phyloP scores from a whole-genome alignment of 2,797 vertebrate species.

The Rhyacichthys aspro region DNA sequence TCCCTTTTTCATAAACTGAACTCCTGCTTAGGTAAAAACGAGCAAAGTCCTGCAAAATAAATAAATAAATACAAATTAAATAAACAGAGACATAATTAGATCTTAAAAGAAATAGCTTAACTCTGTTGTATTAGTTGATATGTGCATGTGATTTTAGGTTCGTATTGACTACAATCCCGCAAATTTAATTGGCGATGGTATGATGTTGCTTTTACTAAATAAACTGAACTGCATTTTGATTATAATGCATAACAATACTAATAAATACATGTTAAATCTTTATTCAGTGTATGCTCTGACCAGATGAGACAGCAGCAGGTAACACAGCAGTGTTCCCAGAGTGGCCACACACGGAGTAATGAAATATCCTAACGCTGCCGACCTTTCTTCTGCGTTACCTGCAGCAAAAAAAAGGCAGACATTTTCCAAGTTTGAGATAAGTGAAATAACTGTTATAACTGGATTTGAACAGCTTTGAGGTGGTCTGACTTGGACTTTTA shows the following conservation, averaged over 20 bases:
- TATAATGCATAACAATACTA: no score
- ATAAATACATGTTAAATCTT: no score
- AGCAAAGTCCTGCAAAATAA: constrained; percentile 87
- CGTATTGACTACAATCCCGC: no score
- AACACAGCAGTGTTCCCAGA: constrained; percentile 79
- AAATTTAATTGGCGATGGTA: no score
- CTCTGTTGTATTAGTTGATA: background rate
- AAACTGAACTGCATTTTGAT: no score
- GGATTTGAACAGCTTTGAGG: no score
- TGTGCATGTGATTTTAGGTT: no score
- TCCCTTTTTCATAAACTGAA: constrained; percentile 25
- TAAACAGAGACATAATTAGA: background rate
- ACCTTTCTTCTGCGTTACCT: constrained; percentile 74
- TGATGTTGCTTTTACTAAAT: no score
- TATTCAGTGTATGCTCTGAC: constrained; percentile 68
- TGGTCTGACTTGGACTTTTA: no score
- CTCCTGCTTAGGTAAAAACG: constrained; percentile 80
- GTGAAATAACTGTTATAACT: no score
- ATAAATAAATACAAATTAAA: no score
- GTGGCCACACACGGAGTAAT: constrained; percentile 86
- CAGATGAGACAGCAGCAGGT: constrained; percentile 82
- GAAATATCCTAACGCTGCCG: constrained; percentile 85
- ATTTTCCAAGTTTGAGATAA: no score
- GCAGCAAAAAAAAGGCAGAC: constrained; percentile 47
- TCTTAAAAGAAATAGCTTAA: background rate